Percentiles rank a stretch among this genome's conserved stretches.
phyloP scores from a whole-genome alignment of 2,888 invertebrate genomes.

The Agrochola circellaris region DNA sequence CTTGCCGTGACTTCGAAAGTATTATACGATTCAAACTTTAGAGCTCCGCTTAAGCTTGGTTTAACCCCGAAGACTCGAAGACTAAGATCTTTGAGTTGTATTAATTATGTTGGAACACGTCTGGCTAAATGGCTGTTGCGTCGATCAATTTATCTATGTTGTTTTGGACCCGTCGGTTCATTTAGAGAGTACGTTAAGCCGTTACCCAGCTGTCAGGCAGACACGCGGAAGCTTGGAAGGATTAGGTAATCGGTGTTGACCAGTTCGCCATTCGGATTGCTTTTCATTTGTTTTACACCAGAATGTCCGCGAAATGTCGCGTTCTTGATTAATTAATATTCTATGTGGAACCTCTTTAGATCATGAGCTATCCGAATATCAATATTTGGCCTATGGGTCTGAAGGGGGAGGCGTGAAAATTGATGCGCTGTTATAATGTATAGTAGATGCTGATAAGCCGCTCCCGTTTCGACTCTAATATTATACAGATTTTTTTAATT shows the following conservation, averaged over 20 bases:
- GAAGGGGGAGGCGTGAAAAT: too few species aligned
- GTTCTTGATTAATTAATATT: too few species aligned
- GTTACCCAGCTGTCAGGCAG: background rate
- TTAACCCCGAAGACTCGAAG: conserved; percentile 14
- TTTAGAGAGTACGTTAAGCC: conserved; percentile 5
- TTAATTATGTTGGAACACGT: conserved; percentile 56
- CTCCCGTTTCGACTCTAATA: too few species aligned
- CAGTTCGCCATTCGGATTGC: background rate
- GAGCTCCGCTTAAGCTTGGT: conserved; percentile 34
- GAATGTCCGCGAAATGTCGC: too few species aligned
- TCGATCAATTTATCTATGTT: conserved; percentile 20
- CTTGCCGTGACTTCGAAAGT: conserved; percentile 41
- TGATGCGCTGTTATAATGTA: too few species aligned
- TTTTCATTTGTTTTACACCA: conserved; percentile 20
- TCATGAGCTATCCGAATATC: too few species aligned
- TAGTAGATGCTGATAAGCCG: background rate
- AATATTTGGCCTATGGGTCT: too few species aligned
- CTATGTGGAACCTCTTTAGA: too few species aligned
- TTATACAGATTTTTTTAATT: background rate
- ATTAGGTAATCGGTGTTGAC: conserved; percentile 6
- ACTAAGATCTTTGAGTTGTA: background rate
- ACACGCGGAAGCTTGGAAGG: background rate
- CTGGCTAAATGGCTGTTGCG: conserved; percentile 5
- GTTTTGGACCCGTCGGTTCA: background rate
- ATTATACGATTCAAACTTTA: conserved; percentile 46